These are phyloP conservation scores for Erebia palarica DNA, from an alignment of 2,888 invertebrate species.

Conservation along the genomic window DNA sequence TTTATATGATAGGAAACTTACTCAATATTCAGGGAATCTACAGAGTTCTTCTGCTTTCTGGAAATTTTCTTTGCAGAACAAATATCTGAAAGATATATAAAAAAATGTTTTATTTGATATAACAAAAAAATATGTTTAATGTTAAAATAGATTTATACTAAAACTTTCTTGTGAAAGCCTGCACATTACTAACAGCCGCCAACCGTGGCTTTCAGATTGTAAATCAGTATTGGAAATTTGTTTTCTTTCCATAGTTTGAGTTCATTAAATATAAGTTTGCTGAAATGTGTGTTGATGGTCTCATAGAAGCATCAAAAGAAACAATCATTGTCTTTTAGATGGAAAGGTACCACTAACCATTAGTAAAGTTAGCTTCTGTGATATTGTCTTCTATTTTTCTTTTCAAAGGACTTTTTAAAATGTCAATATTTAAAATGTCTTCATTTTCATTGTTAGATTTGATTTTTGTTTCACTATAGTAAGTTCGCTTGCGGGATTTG, in stretches of 20 bases:
- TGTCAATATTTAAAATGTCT: conserved; percentile 41
- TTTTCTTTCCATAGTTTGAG: too few relatives aligned
- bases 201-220: too few relatives aligned
- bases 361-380: conserved; percentile 34
- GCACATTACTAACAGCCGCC: too few relatives aligned
- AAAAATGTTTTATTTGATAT: neutral
- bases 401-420: conserved; percentile 27
- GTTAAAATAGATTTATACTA: too few relatives aligned
- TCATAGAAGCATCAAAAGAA: too few relatives aligned
- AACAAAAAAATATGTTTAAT: too few relatives aligned
- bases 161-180: too few relatives aligned
- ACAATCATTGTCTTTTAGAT: neutral
- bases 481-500: conserved; percentile 71
- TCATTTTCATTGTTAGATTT: conserved; percentile 61
- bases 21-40: conserved; percentile 6
- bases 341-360: conserved; percentile 46
- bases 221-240: too few relatives aligned
- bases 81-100: conserved; percentile 50
- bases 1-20: conserved; percentile 13
- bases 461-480: conserved; percentile 46
- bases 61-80: conserved; percentile 58
- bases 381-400: conserved; percentile 38
- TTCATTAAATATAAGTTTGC: too few relatives aligned
- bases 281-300: too few relatives aligned
- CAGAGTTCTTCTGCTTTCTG: conserved; percentile 40